Base-by-base conservation (phyloP, 2,888 invertebrate genomes). In the Amblyteles armatorius region DNA sequence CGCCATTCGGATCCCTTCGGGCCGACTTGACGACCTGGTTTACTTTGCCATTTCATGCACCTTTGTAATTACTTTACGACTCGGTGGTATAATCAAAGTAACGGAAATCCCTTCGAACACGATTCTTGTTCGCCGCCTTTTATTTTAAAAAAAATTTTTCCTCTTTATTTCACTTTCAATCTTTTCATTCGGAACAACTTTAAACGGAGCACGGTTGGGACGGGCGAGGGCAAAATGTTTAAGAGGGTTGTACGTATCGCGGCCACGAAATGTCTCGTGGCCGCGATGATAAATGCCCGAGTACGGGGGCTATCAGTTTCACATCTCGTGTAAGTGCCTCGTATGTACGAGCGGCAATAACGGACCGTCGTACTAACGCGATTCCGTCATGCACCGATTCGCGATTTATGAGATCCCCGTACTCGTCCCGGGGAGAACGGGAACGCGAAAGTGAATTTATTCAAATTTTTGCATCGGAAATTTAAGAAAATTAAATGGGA, bases 1-100 rank as follows among this genome's bases (percentile, higher is more conserved):
- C 44, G 36, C 33, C 33, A 29, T 60, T 74, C 29, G n/a, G 7
- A 16, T 48, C 26, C 63, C n/a, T 16, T 26, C 16, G 2, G n/a
- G 48, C n/a, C 55, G 33, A 55, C 33, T 55, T 13, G 52, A 55
- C 72, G 26, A 29, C 22, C 74, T 63, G 74, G 40, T 74, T 74
- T 60, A 63, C 44, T 60, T n/a, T 63, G 48, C 44, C 63, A 40
- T 74, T 63, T 63, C 63, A 74, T 74, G 74, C 29, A 29, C 29
- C 26, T 9, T 22, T n/a, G 63, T 74, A 74, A 74, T 74, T 74
- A 48, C 63, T 50, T 48, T 74, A 3, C 63, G n/a, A 63, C 74
- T 57, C 73, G 3, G 36, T 19, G 19, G 22, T 74, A 19, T 63
- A 26, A 48, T 40, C n/a, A 60, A 57, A 74, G 26, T 33, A 63